Base-by-base conservation (phyloP, 1,140 invertebrate genomes). In the Agrypnia vestita region DNA sequence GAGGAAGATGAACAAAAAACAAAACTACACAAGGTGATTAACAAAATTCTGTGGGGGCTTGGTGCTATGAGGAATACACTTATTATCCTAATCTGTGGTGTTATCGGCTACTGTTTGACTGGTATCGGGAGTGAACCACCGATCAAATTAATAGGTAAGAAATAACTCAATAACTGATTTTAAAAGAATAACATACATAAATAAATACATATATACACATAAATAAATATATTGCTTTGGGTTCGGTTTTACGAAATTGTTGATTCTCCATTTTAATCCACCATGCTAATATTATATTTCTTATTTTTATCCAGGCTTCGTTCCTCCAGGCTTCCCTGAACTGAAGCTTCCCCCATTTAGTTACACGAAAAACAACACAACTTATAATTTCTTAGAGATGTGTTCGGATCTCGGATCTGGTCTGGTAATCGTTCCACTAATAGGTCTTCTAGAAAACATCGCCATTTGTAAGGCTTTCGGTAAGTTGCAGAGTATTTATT, bases 401-500 rank as follows among this genome's bases (percentile, higher is more conserved):
- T 88, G 93, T 17, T 88, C 91, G 15, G 92, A 94, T 84, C 86
- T 96, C 83, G 94, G 94, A 44, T 93, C 93, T 12, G 94, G 94
- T 8, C 87, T 97, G 59, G 87, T 96, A 56, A 93, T 96, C n/a
- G 88, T 96, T 47, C 95, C 95, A 0, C 86, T 97, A 12, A 92
- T 97, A 79, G 93, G 94, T 25, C 87, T 97, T 19, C 91, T 96
- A 86, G 95, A 96, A 85, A 94, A 95, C 82, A 94, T 96, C 72
- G 93, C 95, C 12, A 94, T 96, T 78, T 95, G 94, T 85, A 96
- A 96, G 87, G 94, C 94, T 9, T 95, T 95, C 85, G 91, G 92
- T 93, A 87, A 90, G 88, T 86, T 46, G 25, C 84, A 82, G 82
- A 64, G 1, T 51, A 13, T 51, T 11, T 11, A 51, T 47, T 71